Conservation (phyloP, 2,888 invertebrate genomes). For the Hypsopygia costalis region DNA sequence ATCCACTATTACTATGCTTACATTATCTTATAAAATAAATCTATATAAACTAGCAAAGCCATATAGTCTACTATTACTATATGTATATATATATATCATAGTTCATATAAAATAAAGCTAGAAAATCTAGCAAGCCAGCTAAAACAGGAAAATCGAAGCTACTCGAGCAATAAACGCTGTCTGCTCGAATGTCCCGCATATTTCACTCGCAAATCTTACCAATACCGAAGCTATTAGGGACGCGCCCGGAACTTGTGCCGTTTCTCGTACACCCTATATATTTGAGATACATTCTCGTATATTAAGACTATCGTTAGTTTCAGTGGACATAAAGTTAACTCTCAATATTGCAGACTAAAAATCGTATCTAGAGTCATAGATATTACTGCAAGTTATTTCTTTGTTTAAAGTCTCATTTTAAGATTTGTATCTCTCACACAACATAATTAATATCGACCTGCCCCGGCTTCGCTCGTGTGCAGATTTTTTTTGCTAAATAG, state of each 20-base stretch:
- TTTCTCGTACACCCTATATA: slow-evolving; percentile 3
- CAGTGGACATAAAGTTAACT: neutral
- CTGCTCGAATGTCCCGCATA: slow-evolving; percentile 12
- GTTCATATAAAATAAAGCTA: neutral
- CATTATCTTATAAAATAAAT: no score
- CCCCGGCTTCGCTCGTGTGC: no score
- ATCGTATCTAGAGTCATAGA: no score
- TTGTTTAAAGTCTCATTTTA: no score
- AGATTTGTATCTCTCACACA: no score
- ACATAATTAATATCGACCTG: no score
- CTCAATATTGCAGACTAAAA: neutral
- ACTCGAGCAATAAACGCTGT: slow-evolving; percentile 5
- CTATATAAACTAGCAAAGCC: no score
- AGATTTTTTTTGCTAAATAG: no score
- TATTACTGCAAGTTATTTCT: no score
- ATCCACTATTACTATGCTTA: no score
- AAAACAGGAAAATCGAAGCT: neutral
- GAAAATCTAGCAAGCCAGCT: neutral
- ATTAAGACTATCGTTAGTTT: neutral
- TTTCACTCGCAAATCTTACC: slow-evolving; percentile 13
- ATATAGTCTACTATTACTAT: no score
- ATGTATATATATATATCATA: no score
- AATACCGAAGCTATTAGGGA: slow-evolving; percentile 8
- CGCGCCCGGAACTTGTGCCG: slow-evolving; percentile 4
- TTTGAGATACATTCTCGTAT: neutral